phyloP scores from a whole-genome alignment of 2,888 invertebrate species.

The Hypselothyrea guttata region DNA sequence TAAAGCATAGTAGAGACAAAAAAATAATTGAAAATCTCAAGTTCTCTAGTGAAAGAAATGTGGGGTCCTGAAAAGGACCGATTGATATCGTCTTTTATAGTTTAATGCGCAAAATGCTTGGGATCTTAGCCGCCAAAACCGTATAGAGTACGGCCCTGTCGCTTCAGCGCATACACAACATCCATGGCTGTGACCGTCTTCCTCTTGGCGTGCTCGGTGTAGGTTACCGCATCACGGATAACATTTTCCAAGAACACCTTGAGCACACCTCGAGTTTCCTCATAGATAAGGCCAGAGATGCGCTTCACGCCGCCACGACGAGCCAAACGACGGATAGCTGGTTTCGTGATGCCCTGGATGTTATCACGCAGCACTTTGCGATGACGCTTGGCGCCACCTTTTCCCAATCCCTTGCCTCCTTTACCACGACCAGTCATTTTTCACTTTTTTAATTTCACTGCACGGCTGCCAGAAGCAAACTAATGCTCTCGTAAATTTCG shows the following conservation, averaged over 20 bases:
- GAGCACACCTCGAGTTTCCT: constrained; percentile 89
- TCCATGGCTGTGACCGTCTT: constrained; percentile 18
- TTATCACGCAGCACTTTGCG: constrained; percentile 90
- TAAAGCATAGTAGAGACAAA: no score
- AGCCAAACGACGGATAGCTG: constrained; percentile 89
- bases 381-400: constrained; percentile 92
- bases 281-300: constrained; percentile 90
- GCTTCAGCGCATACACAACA: neutral
- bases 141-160: no score
- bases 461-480: constrained; percentile 5
- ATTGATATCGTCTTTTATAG: constrained; percentile 7
- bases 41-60: neutral
- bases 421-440: constrained; percentile 87
- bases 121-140: neutral
- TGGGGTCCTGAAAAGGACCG: constrained; percentile 39
- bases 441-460: constrained; percentile 13
- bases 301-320: constrained; percentile 88
- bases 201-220: constrained; percentile 17
- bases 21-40: no score
- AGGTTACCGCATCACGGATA: constrained; percentile 83
- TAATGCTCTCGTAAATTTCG: neutral
- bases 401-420: constrained; percentile 90
- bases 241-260: constrained; percentile 88
- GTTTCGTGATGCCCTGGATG: constrained; percentile 91
- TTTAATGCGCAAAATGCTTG: neutral